A percentile compares a stretch with the other conserved stretches of the same genome.
Evolutionary conservation across 2,797 vertebrate species (phyloP).

Genomic region (Oceanodroma leucorhoa): DNA sequence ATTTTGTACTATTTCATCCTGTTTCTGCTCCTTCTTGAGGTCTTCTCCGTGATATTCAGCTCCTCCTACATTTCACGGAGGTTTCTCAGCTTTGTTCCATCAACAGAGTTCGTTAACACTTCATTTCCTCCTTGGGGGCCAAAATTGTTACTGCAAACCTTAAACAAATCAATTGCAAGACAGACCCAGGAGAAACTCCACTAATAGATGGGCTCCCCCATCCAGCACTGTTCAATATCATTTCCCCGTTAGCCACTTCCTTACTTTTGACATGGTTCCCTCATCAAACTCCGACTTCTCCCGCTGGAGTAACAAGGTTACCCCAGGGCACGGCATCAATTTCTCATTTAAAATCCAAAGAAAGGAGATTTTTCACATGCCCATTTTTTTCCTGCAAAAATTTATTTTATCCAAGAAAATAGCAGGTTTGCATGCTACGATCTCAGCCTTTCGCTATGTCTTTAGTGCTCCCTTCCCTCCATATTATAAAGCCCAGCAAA

Average conservation of each 20-base stretch:
- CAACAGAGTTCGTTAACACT: background rate
- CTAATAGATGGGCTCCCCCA: background rate
- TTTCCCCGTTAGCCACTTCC: background rate
- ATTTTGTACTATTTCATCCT: background rate
- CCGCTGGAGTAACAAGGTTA: background rate
- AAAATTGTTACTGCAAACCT: background rate
- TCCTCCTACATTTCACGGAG: background rate
- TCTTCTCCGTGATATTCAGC: background rate
- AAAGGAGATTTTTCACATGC: background rate
- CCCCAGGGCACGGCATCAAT: background rate
- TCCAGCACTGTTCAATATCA: background rate
- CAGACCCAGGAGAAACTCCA: background rate
- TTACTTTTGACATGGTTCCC: background rate
- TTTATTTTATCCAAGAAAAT: background rate
- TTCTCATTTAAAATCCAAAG: background rate
- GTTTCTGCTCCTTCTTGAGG: background rate
- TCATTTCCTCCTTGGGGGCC: background rate
- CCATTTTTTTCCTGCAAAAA: background rate
- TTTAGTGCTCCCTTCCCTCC: background rate
- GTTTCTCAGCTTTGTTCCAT: background rate
- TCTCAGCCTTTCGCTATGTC: background rate
- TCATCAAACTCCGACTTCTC: background rate
- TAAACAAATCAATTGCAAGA: background rate
- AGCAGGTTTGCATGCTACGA: fast-evolving
- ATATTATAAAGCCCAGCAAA: background rate